Evolutionary conservation across 2,797 vertebrate species (phyloP).

Genomic region (Myotis daubentonii): DNA sequence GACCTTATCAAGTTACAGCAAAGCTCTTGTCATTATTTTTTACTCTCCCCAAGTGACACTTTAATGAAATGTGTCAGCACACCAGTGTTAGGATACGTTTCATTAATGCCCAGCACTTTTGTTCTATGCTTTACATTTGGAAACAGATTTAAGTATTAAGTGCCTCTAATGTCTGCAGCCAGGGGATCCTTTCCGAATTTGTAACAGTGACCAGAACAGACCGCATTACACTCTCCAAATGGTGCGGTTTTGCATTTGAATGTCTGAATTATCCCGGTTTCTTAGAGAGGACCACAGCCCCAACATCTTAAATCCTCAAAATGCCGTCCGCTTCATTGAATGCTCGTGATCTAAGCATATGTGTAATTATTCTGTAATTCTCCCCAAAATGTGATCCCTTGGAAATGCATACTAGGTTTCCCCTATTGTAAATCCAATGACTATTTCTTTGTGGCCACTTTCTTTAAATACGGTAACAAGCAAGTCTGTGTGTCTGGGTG

Average conservation of each 20-base stretch:
- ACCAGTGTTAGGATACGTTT: conserved; percentile 82
- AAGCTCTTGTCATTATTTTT: conserved; percentile 88
- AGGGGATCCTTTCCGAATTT: conserved; percentile 90
- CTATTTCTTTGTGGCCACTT: conserved; percentile 91
- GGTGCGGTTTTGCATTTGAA: conserved; percentile 93
- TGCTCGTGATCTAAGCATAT: conserved; percentile 93
- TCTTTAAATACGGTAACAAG: conserved; percentile 89
- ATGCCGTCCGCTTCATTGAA: conserved; percentile 92
- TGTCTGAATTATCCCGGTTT: conserved; percentile 91
- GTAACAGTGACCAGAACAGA: conserved; percentile 91
- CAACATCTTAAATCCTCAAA: conserved; percentile 96
- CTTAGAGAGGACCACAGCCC: conserved; percentile 91
- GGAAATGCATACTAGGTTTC: conserved; percentile 89
- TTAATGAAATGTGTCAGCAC: conserved; percentile 84
- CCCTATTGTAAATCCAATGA: conserved; percentile 90
- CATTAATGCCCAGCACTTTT: conserved; percentile 90
- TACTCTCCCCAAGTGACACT: conserved; percentile 78
- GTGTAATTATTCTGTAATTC: conserved; percentile 95
- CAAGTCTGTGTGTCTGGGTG: conserved; percentile 86
- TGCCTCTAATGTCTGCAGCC: conserved; percentile 88
- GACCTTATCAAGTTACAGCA: conserved; percentile 74
- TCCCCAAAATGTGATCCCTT: conserved; percentile 92
- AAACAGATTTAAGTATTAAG: conserved; percentile 93
- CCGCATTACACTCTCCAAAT: conserved; percentile 92
- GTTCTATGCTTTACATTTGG: conserved; percentile 90